These are phyloP conservation scores for Bursaphelenchus okinawaensis DNA, from an alignment of 2,888 invertebrate genomes.

Conservation along the genomic window DNA sequence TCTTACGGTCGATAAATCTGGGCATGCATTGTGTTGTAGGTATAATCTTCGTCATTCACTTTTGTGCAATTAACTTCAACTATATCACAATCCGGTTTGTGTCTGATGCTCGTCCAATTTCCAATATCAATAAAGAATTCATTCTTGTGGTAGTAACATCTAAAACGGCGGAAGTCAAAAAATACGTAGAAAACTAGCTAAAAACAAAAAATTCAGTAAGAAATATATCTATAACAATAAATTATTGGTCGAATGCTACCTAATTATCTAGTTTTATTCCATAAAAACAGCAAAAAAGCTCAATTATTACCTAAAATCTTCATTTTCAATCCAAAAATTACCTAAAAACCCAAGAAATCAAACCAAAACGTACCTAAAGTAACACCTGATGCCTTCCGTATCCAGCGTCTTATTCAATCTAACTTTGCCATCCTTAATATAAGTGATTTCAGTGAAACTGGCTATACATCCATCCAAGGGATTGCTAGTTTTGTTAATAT, in stretches of 20 bases:
- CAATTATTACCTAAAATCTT: too few relatives aligned
- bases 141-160: constrained; percentile 1
- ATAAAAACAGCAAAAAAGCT: too few relatives aligned
- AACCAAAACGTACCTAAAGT: too few relatives aligned
- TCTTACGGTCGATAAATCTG: neutral
- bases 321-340: too few relatives aligned
- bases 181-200: too few relatives aligned
- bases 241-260: too few relatives aligned
- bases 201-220: too few relatives aligned
- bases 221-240: too few relatives aligned
- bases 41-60: neutral
- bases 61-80: neutral
- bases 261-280: too few relatives aligned
- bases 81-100: constrained; percentile 7
- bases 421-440: neutral
- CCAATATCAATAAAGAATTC: neutral
- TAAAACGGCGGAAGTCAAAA: too few relatives aligned
- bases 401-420: neutral
- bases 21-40: neutral
- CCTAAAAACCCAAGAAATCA: constrained; percentile 1
- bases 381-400: too few relatives aligned
- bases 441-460: neutral
- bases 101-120: neutral
- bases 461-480: neutral
- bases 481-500: neutral